These are phyloP conservation scores for Heterodera filipjevi DNA, from an alignment of 2,888 invertebrate genomes.

Conservation along the genomic window DNA sequence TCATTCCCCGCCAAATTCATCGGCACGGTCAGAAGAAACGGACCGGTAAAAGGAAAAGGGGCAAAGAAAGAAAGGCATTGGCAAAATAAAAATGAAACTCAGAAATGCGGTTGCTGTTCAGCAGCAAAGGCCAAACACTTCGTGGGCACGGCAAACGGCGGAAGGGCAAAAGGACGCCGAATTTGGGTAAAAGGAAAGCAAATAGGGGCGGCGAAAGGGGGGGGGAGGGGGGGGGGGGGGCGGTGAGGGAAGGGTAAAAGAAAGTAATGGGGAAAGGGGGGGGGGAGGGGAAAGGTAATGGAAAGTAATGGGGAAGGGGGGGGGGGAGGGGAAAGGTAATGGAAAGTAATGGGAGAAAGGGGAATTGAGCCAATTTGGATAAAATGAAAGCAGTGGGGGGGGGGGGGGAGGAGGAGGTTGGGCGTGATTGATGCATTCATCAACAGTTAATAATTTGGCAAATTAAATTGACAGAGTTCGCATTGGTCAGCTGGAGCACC, in stretches of 20 bases:
- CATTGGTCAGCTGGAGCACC: background rate
- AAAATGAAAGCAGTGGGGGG: too few relatives aligned
- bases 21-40: slow-evolving; percentile 15
- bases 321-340: too few relatives aligned
- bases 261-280: too few relatives aligned
- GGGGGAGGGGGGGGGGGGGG: too few relatives aligned
- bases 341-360: too few relatives aligned
- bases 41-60: slow-evolving; percentile 8
- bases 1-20: slow-evolving; percentile 4
- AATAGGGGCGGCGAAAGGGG: too few relatives aligned
- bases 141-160: slow-evolving; percentile 2
- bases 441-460: background rate
- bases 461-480: background rate
- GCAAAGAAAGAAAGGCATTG: background rate
- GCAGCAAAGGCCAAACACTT: slow-evolving; percentile 1
- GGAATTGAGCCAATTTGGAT: too few relatives aligned
- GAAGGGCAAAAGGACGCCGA: background rate
- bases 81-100: background rate
- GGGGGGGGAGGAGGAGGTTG: too few relatives aligned
- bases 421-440: too few relatives aligned
- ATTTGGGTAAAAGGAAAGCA: background rate
- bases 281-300: too few relatives aligned
- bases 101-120: background rate
- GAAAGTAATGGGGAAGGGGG: too few relatives aligned
- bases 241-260: too few relatives aligned